Percentiles rank a stretch among this genome's conserved stretches.
Evolutionary conservation across 2,797 vertebrate species (phyloP).

Genomic region (Ispidina lecontei): DNA sequence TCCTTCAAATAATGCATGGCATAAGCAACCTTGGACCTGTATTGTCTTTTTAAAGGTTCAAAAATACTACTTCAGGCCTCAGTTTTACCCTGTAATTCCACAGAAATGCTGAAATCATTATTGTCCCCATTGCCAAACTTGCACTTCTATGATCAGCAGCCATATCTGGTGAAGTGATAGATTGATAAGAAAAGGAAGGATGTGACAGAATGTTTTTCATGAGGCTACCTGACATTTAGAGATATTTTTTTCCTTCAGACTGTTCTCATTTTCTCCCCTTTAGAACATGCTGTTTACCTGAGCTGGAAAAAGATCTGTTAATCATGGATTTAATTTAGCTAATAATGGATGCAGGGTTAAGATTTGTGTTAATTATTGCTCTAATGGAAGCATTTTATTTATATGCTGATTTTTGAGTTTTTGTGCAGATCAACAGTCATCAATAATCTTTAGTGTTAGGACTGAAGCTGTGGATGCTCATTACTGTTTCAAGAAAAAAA

Average conservation of each 20-base stretch:
- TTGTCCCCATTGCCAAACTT: not conserved
- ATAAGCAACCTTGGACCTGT: not conserved
- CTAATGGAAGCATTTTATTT: not conserved
- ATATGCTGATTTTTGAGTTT: not conserved
- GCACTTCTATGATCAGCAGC: not conserved
- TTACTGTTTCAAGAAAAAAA: not conserved
- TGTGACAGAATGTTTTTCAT: not conserved
- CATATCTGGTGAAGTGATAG: not conserved
- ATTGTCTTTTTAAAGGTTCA: not conserved
- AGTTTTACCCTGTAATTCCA: not conserved
- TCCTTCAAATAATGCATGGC: not conserved
- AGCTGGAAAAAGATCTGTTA: not conserved
- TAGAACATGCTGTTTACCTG: not conserved
- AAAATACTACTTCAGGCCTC: not conserved
- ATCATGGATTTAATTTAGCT: not conserved
- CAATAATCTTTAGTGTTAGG: not conserved
- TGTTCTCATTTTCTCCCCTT: not conserved
- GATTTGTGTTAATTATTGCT: not conserved
- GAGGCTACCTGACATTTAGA: not conserved
- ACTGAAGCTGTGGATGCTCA: not conserved
- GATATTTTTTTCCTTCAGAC: not conserved
- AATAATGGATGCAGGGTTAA: not conserved
- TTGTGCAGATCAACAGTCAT: not conserved
- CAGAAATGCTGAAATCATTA: not conserved
- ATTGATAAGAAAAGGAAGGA: not conserved